Evolutionary conservation across 2,113 vertebrate genomes (phyloP).

Genomic region (Cryptotis parvus): DNA sequence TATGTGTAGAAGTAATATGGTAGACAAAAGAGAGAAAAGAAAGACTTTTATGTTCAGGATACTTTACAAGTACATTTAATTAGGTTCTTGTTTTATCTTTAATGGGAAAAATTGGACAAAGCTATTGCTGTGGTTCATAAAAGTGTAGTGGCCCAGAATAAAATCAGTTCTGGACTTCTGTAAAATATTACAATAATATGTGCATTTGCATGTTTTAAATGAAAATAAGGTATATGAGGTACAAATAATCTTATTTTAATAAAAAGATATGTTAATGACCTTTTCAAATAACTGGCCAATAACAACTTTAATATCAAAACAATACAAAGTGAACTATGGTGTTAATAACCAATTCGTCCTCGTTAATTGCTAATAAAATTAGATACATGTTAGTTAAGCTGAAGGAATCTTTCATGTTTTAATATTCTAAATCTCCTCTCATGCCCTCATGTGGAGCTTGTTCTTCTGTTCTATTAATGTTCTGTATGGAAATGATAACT

Average conservation of each 20-base stretch:
- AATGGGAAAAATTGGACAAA: background rate
- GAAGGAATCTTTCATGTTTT: background rate
- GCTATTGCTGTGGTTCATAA: background rate
- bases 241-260: conserved; percentile 40
- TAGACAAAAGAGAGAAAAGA: background rate
- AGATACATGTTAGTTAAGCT: background rate
- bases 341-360: conserved; percentile 20
- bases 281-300: conserved; percentile 43
- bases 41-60: conserved; percentile 17
- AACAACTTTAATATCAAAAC: background rate
- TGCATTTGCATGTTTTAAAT: conserved; percentile 22
- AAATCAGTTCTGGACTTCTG: background rate
- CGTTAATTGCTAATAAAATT: conserved; percentile 16
- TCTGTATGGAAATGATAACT: background rate
- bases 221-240: background rate
- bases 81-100: conserved; percentile 27
- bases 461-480: conserved; percentile 32
- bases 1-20: background rate
- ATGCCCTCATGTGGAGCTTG: conserved; percentile 10
- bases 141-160: conserved; percentile 2
- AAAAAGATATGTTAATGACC: background rate
- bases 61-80: conserved; percentile 35
- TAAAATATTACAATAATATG: conserved; percentile 23
- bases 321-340: background rate
- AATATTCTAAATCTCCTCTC: background rate